Conservation (phyloP, 2,888 invertebrate species). For the Cylindroiulus punctatus region DNA sequence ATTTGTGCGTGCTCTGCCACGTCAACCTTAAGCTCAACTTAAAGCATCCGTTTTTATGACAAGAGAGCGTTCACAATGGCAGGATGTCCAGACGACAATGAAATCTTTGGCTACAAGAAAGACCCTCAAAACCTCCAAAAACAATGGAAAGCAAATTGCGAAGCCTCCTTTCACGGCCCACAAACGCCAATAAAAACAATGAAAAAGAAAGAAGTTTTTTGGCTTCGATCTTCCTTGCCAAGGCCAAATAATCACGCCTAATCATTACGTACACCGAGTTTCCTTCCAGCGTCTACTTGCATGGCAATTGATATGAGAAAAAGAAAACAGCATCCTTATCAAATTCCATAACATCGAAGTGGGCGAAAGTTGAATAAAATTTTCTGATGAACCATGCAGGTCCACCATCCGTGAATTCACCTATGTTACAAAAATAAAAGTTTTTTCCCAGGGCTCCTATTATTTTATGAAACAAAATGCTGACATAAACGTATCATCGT, state of each 20-base stretch:
- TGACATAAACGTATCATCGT: no score
- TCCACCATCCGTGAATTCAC: no score
- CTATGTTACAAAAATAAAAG: neutral
- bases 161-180: neutral
- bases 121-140: neutral
- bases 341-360: neutral
- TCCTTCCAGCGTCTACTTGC: neutral
- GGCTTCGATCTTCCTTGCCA: neutral
- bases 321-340: neutral
- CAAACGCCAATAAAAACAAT: slow-evolving; percentile 27
- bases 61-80: neutral
- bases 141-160: slow-evolving; percentile 39
- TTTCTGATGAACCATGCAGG: no score
- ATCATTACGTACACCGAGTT: neutral
- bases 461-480: neutral
- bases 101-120: neutral
- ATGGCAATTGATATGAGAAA: neutral
- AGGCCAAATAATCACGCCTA: neutral
- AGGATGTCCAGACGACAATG: slow-evolving; percentile 17
- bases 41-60: slow-evolving; percentile 30
- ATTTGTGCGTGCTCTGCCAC: neutral
- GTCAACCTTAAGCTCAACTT: slow-evolving; percentile 1
- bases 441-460: neutral
- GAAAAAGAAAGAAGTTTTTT: neutral
- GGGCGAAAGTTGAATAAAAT: neutral